Conservation (phyloP, 2,797 vertebrate genomes). For the Adrianichthys oophorus region DNA sequence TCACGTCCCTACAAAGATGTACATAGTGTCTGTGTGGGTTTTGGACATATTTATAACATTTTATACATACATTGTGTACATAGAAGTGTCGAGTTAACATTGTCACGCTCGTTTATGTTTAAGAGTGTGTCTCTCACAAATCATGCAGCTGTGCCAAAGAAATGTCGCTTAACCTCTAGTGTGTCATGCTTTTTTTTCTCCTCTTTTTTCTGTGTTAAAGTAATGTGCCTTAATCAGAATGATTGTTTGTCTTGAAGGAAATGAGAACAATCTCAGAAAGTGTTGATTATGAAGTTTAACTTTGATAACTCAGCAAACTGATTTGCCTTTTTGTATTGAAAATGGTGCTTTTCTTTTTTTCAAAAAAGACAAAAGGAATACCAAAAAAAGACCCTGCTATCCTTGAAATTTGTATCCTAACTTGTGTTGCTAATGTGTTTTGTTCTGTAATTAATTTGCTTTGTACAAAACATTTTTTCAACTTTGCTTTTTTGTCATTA, state of each 20-base stretch:
- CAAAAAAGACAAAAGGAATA: background rate
- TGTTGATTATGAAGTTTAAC: constrained; percentile 54
- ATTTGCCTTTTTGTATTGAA: constrained; percentile 63
- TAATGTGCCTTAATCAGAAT: constrained; percentile 58
- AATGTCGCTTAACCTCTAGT: constrained; percentile 54
- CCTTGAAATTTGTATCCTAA: constrained; percentile 68
- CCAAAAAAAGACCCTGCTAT: constrained; percentile 47
- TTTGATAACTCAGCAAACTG: constrained; percentile 63
- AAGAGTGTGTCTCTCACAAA: constrained; percentile 62
- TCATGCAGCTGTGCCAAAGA: constrained; percentile 78
- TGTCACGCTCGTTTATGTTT: constrained; percentile 56
- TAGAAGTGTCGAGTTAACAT: constrained; percentile 77
- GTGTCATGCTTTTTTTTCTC: constrained; percentile 41
- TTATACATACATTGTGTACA: constrained; percentile 82
- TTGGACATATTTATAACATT: constrained; percentile 84
- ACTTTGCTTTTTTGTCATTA: constrained; percentile 60
- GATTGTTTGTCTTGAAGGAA: constrained; percentile 54
- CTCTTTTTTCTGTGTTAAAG: constrained; percentile 28
- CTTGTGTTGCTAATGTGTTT: constrained; percentile 53
- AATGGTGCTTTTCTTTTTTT: constrained; percentile 74
- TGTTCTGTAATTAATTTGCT: constrained; percentile 64
- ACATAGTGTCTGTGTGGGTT: constrained; percentile 82
- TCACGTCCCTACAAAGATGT: constrained; percentile 69
- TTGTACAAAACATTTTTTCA: constrained; percentile 54
- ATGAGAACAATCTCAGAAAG: constrained; percentile 30